Base-by-base conservation (phyloP, 2,888 invertebrate genomes). In the Cosmorhoe ocellata region DNA sequence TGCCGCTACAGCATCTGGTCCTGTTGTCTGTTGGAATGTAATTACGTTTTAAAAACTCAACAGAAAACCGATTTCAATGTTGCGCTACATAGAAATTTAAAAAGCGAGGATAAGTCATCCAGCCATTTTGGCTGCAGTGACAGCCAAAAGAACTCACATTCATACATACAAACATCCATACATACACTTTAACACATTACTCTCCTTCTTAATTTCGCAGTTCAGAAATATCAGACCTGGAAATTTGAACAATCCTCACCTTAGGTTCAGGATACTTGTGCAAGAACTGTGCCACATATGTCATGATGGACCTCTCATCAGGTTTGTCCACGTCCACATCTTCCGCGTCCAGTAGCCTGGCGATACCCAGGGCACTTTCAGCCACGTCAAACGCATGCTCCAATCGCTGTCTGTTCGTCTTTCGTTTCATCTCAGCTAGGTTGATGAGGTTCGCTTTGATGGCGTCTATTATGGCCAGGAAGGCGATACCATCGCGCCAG, bases 271-370 rank as follows among this genome's bases (percentile, higher is more conserved):
- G 96, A 87, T 96, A 97, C 89, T 98, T 97, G 82, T 98, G 98
- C 75, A 99, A 91, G 88, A 99, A 99, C 91, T 99, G 98, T 31
- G 99, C 98, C 57, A 99, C 98, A 81, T 99, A 99, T 24, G 99
- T 99, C 98, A 99, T 99, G 69, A 99, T 97, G 57, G 98, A 98
- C 85, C 97, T 96, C 81, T 99, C 99, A 82, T 99, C 99, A 3
- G 99, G 99, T 78, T 97, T 96, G 22, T 96, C 95, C 18, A 98
- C 98, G 81, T 98, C 98, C 41, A 98, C 98, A 84, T 98, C 98
- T 88, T 98, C 98, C 2, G 98, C 96, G 79, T 99, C 99, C 45
- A 99, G 88, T 8, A 99, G 91, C 67, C 96, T 93, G 13, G 98
- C 95, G 69, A 99, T 98, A 39, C 98, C 98, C 30, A 99, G 90